Base-by-base conservation (phyloP, 2,888 invertebrate genomes). In the Schrankia costaestrigalis region DNA sequence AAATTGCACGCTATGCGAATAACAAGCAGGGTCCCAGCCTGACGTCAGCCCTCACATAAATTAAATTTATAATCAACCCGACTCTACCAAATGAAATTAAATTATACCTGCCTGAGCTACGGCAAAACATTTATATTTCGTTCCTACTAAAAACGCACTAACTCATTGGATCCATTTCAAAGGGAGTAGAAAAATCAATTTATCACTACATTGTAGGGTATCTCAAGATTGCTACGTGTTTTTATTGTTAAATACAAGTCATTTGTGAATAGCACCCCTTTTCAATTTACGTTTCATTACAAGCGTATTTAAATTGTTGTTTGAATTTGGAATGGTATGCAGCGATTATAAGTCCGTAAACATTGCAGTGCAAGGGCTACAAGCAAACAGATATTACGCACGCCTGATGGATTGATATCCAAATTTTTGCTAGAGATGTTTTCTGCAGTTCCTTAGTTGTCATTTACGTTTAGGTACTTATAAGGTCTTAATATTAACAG, bases 21-120 rank as follows among this genome's bases (percentile, higher is more conserved):
- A 81, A 69, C 75, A 82, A 83, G 71, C 71, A 72, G 71, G 56
- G 51, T 31, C 58, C 61, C 39, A 35, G 37, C 38, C 47, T 70
- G 65, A 73, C 71, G 75, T 75, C 78, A 78, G 64, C 70, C 71
- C 70, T 68, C 69, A 76, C 76, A 83, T 80, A 80, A 84, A 83
- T 84, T 83, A 78, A 84, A 82, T 84, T 83, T 79, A 83, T 83
- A 84, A 83, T 83, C 79, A 83, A 80, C 78, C 71, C 68, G 56
- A 62, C 76, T 70, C 68, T 69, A 74, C 72, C 66, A 73, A 78
- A 78, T 74, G 64, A 79, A 82, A 83, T 83, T 78, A 77, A 84
- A 84, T 84, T 81, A 79, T 74, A 80, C 78, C 77, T 79, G 78
- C 73, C 71, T 70, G 66, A 69, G 75, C 75, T 76, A 75, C 55